phyloP scores from a whole-genome alignment of 2,797 vertebrate species.

The Acomys russatus region DNA sequence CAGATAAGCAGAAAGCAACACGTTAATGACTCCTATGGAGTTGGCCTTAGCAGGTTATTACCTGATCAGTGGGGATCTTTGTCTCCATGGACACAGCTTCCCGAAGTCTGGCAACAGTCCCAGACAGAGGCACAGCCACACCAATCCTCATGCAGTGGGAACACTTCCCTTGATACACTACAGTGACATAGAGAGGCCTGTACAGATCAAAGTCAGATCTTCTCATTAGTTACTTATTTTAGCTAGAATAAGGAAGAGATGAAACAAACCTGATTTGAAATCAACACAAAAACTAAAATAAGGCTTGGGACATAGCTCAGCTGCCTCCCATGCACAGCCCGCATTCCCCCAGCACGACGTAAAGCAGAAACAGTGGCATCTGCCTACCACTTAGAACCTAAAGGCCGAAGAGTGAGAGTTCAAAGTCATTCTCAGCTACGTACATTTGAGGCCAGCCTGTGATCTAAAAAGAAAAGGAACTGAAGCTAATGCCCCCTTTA shows the following conservation, averaged over 20 bases:
- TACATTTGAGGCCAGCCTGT: background rate
- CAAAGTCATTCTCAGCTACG: background rate
- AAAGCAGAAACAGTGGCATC: background rate
- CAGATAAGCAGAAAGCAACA: background rate
- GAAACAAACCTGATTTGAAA: background rate
- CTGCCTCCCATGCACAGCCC: background rate
- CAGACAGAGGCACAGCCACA: conserved; percentile 96
- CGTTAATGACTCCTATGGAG: rapidly evolving
- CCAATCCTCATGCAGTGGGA: conserved; percentile 99
- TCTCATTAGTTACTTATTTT: conserved; percentile 68
- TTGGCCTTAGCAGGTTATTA: conserved; percentile 77
- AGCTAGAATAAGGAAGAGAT: background rate
- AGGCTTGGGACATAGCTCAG: background rate
- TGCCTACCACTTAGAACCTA: background rate
- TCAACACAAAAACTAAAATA: background rate
- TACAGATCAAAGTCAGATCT: conserved; percentile 66
- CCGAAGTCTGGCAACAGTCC: conserved; percentile 95
- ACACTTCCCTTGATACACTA: conserved; percentile 98
- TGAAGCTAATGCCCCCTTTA: background rate
- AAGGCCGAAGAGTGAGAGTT: background rate
- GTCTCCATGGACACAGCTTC: conserved; percentile 97
- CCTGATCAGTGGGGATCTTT: conserved; percentile 98
- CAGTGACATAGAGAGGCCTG: conserved; percentile 97
- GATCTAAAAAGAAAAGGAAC: background rate
- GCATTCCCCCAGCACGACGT: background rate